Conservation (phyloP, 2,888 invertebrate genomes). For the Steinernema scapterisci region DNA sequence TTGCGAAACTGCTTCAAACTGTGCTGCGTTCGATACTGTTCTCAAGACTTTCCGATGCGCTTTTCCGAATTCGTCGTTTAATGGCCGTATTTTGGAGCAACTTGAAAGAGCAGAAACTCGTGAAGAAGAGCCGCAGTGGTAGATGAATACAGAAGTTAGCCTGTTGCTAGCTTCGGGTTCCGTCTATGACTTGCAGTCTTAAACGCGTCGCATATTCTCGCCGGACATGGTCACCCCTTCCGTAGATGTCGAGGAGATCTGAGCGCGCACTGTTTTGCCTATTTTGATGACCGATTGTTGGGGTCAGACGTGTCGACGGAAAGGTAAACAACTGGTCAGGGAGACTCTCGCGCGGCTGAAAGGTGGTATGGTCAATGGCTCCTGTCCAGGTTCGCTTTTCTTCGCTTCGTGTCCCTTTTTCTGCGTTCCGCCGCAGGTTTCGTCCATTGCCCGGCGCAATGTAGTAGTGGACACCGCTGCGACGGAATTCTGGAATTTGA, state of each 20-base stretch:
- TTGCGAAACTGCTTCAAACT: no score
- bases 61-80: no score
- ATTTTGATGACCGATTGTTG: conserved; percentile 32
- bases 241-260: conserved; percentile 15
- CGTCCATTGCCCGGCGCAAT: no score
- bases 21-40: no score
- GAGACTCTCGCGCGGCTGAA: conserved; percentile 22
- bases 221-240: conserved; percentile 15
- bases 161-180: no score
- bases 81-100: no score
- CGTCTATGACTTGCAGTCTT: neutral
- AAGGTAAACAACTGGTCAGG: conserved; percentile 27
- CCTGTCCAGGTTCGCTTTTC: conserved; percentile 9
- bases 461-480: no score
- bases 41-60: no score
- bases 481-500: neutral
- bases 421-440: neutral
- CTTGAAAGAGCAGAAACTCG: no score
- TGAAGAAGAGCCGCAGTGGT: no score
- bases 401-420: neutral
- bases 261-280: conserved; percentile 27
- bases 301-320: conserved; percentile 29
- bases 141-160: no score
- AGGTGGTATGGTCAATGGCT: conserved; percentile 21
- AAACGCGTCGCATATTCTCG: neutral